Conservation (phyloP, 2,888 invertebrate species). For the Tenodera sinensis region DNA sequence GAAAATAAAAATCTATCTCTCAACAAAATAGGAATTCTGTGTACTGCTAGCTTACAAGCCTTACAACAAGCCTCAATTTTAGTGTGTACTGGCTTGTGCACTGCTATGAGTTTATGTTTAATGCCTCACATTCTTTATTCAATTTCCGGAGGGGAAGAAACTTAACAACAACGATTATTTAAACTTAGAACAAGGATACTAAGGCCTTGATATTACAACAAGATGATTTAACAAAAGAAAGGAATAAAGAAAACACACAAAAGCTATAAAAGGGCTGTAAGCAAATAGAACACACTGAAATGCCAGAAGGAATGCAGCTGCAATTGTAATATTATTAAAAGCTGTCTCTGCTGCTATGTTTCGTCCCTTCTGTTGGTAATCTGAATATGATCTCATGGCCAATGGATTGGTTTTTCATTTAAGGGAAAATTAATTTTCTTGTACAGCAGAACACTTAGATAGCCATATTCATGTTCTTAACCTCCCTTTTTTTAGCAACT, state of each 20-base stretch:
- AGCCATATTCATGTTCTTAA: background rate
- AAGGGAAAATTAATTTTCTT: background rate
- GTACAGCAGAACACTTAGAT: constrained; percentile 1
- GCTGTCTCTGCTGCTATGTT: constrained; percentile 2
- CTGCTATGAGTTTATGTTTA: background rate
- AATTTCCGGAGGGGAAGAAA: background rate
- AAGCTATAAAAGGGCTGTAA: constrained; percentile 21
- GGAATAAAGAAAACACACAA: background rate
- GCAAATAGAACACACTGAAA: constrained; percentile 10
- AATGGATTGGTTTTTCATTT: background rate
- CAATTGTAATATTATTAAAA: constrained; percentile 4
- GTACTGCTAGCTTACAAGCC: background rate
- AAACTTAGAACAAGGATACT: background rate
- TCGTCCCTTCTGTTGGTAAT: constrained; percentile 7
- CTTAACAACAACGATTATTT: background rate
- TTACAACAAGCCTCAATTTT: background rate
- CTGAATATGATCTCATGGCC: background rate
- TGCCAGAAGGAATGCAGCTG: constrained; percentile 20
- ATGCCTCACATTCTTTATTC: background rate
- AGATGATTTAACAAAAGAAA: background rate
- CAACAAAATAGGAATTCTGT: background rate
- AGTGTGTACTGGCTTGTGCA: background rate
- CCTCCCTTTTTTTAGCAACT: constrained; percentile 19
- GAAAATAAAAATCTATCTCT: background rate
- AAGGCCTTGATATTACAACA: background rate